Evolutionary conservation across 1,140 invertebrate genomes (phyloP).

Genomic region (Lucilia cuprina): DNA sequence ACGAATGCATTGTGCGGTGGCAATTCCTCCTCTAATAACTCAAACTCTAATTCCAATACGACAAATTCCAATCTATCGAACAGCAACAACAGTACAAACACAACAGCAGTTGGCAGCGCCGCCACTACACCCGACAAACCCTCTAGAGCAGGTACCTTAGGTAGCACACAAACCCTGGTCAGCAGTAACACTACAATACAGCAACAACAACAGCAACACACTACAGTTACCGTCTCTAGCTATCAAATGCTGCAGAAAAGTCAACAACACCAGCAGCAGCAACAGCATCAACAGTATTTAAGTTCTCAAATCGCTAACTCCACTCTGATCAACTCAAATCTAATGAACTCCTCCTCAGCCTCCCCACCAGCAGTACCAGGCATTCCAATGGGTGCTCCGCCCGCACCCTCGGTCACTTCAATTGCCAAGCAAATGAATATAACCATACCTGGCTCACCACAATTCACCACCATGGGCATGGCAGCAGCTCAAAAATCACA

Average conservation of each 20-base stretch:
- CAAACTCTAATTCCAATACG: slow-evolving; percentile 43
- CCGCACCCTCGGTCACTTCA: slow-evolving; percentile 57
- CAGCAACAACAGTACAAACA: slow-evolving; percentile 26
- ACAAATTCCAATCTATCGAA: slow-evolving; percentile 36
- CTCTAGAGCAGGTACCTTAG: slow-evolving; percentile 42
- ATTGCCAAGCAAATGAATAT: slow-evolving; percentile 62
- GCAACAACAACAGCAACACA: slow-evolving; percentile 27
- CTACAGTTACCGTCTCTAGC: slow-evolving; percentile 43
- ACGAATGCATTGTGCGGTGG: slow-evolving; percentile 82
- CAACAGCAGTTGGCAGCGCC: neutral
- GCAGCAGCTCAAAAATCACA: slow-evolving; percentile 47
- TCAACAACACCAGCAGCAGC: slow-evolving; percentile 53
- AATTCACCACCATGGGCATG: slow-evolving; percentile 59
- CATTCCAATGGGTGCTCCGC: slow-evolving; percentile 53
- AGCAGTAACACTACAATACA: slow-evolving; percentile 35
- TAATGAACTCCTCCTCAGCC: slow-evolving; percentile 30
- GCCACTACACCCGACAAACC: slow-evolving; percentile 53
- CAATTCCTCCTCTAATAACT: slow-evolving; percentile 61
- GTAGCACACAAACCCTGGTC: neutral
- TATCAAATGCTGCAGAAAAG: slow-evolving; percentile 47
- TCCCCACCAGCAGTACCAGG: slow-evolving; percentile 43
- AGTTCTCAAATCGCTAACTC: slow-evolving; percentile 53
- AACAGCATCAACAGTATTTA: slow-evolving; percentile 51
- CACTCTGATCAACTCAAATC: slow-evolving; percentile 57
- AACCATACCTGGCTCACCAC: slow-evolving; percentile 49